Conservation (phyloP, 37 sponge, comb jelly and placozoan genomes). For the Dysidea cf. avara region DNA sequence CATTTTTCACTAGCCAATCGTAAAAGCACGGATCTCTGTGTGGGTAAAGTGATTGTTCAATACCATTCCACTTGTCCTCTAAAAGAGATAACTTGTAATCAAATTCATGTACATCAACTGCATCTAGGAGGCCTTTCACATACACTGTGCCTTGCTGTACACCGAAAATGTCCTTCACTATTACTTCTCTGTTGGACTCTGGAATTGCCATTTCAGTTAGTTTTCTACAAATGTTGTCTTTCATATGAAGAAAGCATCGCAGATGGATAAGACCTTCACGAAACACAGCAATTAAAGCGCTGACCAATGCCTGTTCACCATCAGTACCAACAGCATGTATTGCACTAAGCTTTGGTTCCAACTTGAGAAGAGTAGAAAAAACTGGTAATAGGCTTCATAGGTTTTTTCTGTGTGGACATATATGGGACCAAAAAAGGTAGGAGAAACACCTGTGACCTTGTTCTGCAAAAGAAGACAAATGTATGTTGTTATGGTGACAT, state of each 20-base stretch:
- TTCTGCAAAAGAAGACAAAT: background rate
- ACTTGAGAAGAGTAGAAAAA: background rate
- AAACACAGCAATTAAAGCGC: constrained; percentile 45
- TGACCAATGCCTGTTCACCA: constrained; percentile 28
- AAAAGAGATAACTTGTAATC: too few relatives aligned
- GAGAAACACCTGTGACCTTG: background rate
- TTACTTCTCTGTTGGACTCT: background rate
- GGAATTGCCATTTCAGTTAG: constrained; percentile 21
- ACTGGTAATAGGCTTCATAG: background rate
- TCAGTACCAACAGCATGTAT: constrained; percentile 46
- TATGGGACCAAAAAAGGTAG: constrained; percentile 7
- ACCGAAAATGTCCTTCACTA: constrained; percentile 40
- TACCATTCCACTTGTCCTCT: too few relatives aligned
- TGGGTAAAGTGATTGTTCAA: too few relatives aligned
- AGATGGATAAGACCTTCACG: constrained; percentile 17
- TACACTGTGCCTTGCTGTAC: constrained; percentile 16
- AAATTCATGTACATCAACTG: background rate
- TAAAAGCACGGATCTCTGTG: too few relatives aligned
- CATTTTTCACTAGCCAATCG: too few relatives aligned
- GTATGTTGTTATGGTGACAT: constrained; percentile 3
- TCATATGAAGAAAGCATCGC: constrained; percentile 49
- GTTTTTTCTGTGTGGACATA: constrained; percentile 11
- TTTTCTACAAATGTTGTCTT: constrained; percentile 33
- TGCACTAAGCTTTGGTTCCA: constrained; percentile 9
- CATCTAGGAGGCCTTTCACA: constrained; percentile 44